Evolutionary conservation across 2,797 vertebrate species (phyloP), one percentile per base, ranked within the genome.

Genomic region (Mallotus villosus): DNA sequence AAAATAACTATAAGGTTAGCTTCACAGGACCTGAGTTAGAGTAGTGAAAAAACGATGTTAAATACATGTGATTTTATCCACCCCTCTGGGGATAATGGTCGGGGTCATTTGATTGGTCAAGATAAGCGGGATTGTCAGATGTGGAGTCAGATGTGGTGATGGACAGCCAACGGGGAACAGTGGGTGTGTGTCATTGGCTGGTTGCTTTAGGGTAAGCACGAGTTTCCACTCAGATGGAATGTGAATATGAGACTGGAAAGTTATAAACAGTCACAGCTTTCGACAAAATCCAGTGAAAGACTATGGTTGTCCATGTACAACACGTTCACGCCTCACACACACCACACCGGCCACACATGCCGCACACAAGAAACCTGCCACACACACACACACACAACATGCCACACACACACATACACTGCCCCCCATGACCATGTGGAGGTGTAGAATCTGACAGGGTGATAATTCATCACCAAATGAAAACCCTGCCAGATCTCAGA

Each of bases 381-480:
- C 58, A 29, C 72, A 63, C n/a, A 11, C 19, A n/a, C 19, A n/a
- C 49, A 19, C 12, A 7, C n/a, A n/a, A n/a, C n/a, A n/a, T n/a
- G n/a, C n/a, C n/a, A n/a, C n/a, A n/a, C n/a, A n/a, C n/a, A n/a
- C n/a, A n/a, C n/a, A n/a, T n/a, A n/a, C 24, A 22, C 74, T 76
- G 81, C 70, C 75, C 79, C n/a, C 82, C 72, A 67, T 22, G n/a
- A 75, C 79, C 58, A 64, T 81, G 71, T 58, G 69, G 82, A 85
- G 84, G 89, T 91, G 90, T 86, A 88, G 87, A 91, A 89, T 92
- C 84, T 92, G 86, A 82, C 88, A 77, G 58, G 66, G 77, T 73
- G 51, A 77, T 86, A 89, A 85, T 73, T 89, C 85, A 81, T 80
- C 70, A 87, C 77, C 74, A 91, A 87, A 74, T 81, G 72, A 67